Base-by-base conservation (phyloP, 2,797 vertebrate genomes). In the Mormyrus proboscirostris region DNA sequence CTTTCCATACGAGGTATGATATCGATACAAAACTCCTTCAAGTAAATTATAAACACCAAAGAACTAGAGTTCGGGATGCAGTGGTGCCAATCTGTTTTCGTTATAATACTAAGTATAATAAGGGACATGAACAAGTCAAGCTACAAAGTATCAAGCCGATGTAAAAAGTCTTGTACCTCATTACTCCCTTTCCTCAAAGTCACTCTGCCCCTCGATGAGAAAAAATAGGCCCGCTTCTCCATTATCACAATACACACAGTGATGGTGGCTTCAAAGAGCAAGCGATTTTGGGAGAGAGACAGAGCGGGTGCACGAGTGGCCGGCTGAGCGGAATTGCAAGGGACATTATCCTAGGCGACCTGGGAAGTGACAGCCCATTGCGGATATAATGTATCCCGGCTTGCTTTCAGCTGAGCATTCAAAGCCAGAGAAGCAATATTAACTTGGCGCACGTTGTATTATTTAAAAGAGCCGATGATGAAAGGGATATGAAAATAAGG, bases 381-480 rank as follows among this genome's bases (percentile, higher is more conserved):
- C 22, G 1, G 82, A 51, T 14, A 22, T 51, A 14, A 50, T 51
- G 49, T 22, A n/a, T 29, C 82, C 49, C 33, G 82, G 83, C 29
- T 44, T 57, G 38, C 53, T 87, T 59, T 57, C 55, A 8, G 38
- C 57, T 69, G 38, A 88, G 10, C 44, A 16, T 47, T 88, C 57
- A 88, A 88, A 65, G 33, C 38, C 41, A 7, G 41, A 29, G n/a
- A 25, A 87, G 53, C 86, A 87, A 51, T 51, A 84, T 49, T 84
- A 49, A 25, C 44, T 51, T 51, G 22, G 0, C 8, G 59, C 25
- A 22, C 38, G 9, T 47, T 87, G 16, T 59, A 59, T 87, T 87
- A 87, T 59, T 88, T 88, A 62, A 88, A 47, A 84, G 44, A 69
- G 55, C 33, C 5, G 19, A 87, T 44, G 55, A 87, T 62, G 33